Base-by-base conservation (phyloP, 2,888 invertebrate species). In the Sinelater perroti region DNA sequence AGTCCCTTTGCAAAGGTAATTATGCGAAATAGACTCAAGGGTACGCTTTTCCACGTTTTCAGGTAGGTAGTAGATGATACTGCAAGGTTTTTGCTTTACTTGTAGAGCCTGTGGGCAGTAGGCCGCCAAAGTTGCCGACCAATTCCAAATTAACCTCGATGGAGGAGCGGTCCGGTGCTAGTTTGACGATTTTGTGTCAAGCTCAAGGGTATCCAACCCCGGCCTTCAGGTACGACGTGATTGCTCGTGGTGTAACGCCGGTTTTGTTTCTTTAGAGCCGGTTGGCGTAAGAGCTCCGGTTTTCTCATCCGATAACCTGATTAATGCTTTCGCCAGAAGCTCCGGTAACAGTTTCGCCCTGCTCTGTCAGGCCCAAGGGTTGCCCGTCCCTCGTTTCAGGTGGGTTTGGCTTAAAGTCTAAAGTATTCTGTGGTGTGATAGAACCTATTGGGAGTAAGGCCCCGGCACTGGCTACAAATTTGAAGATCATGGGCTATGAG, bases 351-450 rank as follows among this genome's bases (percentile, higher is more conserved):
- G 84, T 72, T 84, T 90, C 74, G 87, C 86, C 44, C 77, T 89
- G 67, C 82, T 89, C 73, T 90, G 90, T 77, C 89, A 88, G 76
- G 88, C 90, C 65, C 90, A 91, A 82, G 90, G 88, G 69, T 88
- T 85, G 78, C 90, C 90, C 16, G 69, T 72, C 51, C 77, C 76
- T n/a, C 63, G 63, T 61, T 68, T 68, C 62, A 68, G 69, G 71
- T 70, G 65, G 51, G 60, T 62, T 33, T 31, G 18, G 36, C n/a
- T n/a, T n/a, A n/a, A n/a, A n/a, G n/a, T n/a, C n/a, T n/a, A n/a
- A n/a, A n/a, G n/a, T n/a, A n/a, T n/a, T n/a, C n/a, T n/a, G n/a
- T n/a, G n/a, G n/a, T n/a, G n/a, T n/a, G n/a, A 56, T 75, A 83
- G 83, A 83, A 70, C 83, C 83, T 1, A 76, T 83, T 46, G 82